Evolutionary conservation across 2,113 vertebrate species (phyloP), one percentile per base, ranked within the genome.

Genomic region (Oenanthe oenanthe): DNA sequence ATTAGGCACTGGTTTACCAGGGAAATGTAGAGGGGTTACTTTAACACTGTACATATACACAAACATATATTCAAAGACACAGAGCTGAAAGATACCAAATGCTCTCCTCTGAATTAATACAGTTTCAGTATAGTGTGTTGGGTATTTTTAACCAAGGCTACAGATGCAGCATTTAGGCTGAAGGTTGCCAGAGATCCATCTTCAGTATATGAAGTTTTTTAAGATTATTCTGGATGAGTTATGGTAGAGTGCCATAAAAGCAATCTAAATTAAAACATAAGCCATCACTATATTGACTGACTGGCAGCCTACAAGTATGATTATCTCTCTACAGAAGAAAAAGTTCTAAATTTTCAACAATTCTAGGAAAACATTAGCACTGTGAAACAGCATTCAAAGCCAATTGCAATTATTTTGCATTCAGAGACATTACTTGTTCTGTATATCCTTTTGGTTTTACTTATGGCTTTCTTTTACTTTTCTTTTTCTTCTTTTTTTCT

Each of bases 181-280:
- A 88, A 80, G 32, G 18, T 54, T 93, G 60, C 71, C 75, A 80
- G 17, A 57, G 53, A 76, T 71, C 56, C 31, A 68, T 70, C 21
- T 68, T 85, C 47, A 67, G 36, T 73, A 38, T 29, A 53, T 62
- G 77, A 65, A 62, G 16, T 7, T 78, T 93, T 84, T 79, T 36
- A 85, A 81, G 21, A 3, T 77, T 91, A 89, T 77, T 80, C 66
- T 5, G 2, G 71, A 54, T 48, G 48, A 93, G 21, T 71, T 71
- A 29, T 43, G 65, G 45, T 72, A 62, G 14, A 66, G 29, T 58
- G 53, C 53, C 90, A 38, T 54, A 81, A 54, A 95, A 94, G 32
- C 26, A 88, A 72, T 75, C 48, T 88, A 89, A 95, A 93, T 76
- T 71, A 89, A 66, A 95, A 92, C 50, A 78, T 32, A 77, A 85